phyloP scores from a whole-genome alignment of 1,140 invertebrate genomes.

The Diuraphis noxia region DNA sequence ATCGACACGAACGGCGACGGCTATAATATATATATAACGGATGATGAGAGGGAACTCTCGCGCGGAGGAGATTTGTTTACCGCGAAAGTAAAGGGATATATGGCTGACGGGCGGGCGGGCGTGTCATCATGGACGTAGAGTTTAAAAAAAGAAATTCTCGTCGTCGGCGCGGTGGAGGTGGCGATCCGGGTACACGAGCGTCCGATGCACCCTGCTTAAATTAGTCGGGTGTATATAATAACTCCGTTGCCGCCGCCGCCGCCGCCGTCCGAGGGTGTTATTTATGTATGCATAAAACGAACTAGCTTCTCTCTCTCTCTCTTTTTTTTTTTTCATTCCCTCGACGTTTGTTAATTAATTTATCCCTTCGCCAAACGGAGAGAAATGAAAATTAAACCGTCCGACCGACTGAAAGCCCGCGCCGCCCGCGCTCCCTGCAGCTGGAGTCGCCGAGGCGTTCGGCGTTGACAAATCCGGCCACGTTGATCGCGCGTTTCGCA shows the following conservation, averaged over 20 bases:
- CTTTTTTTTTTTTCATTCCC: not conserved
- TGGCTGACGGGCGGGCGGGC: not conserved
- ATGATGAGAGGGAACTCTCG: not conserved
- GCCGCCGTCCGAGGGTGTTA: not conserved
- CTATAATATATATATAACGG: not conserved
- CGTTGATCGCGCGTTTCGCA: not conserved
- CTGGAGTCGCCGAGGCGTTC: not conserved
- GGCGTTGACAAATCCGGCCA: not conserved
- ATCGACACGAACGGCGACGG: not conserved
- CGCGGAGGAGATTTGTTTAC: not conserved
- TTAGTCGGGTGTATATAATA: not conserved
- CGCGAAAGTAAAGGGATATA: not conserved
- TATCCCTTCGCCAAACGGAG: not conserved
- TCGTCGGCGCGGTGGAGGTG: not conserved
- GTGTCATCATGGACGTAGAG: not conserved
- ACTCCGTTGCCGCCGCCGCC: not conserved
- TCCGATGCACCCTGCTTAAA: not conserved
- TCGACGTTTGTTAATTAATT: not conserved
- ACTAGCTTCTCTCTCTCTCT: not conserved
- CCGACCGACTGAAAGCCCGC: not conserved
- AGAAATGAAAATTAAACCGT: not conserved
- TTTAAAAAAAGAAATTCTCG: conserved; percentile 14
- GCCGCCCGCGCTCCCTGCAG: not conserved
- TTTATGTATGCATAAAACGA: conserved; percentile 9
- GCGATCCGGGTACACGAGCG: not conserved